These are phyloP conservation scores for Acropternis orthonyx DNA, from an alignment of 2,797 vertebrate species.

Conservation along the genomic window DNA sequence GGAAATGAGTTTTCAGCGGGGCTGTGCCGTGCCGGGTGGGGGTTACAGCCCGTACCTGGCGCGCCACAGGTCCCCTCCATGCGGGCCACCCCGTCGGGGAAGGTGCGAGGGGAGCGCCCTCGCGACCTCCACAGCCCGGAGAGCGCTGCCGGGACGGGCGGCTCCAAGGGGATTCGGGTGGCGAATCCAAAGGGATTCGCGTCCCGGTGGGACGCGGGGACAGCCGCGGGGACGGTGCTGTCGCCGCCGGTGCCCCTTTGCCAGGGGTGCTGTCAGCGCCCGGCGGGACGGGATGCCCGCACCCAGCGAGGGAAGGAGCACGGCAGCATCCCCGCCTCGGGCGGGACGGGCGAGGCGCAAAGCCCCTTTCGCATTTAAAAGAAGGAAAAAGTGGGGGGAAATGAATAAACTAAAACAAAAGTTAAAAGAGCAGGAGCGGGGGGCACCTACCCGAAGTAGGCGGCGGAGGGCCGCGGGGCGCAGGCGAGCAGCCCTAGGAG, in stretches of 20 bases:
- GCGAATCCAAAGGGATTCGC: background rate
- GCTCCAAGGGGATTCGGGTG: background rate
- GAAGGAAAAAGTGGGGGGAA: too few species aligned
- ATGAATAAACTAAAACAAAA: background rate
- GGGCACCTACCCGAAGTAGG: slow-evolving; percentile 93
- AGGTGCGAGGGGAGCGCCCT: rapidly evolving
- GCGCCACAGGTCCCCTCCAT: too few species aligned
- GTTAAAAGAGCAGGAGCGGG: background rate
- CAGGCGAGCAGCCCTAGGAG: slow-evolving; percentile 33
- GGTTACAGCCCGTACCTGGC: rapidly evolving
- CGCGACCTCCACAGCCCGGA: too few species aligned
- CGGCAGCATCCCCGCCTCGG: background rate
- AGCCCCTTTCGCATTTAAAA: background rate
- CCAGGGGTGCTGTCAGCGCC: background rate
- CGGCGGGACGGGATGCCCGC: background rate
- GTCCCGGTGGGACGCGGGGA: background rate
- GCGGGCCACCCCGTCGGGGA: too few species aligned
- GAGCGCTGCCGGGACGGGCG: background rate
- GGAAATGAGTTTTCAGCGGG: rapidly evolving
- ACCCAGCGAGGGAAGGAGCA: too few species aligned
- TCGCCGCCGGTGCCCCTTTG: background rate
- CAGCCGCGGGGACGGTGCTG: background rate
- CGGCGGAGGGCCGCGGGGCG: slow-evolving; percentile 80
- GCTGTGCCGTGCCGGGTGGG: rapidly evolving
- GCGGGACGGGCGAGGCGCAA: too few species aligned